Evolutionary conservation across 2,888 invertebrate species (phyloP), one percentile per base, ranked within the genome.

Genomic region (Anodontia alba): DNA sequence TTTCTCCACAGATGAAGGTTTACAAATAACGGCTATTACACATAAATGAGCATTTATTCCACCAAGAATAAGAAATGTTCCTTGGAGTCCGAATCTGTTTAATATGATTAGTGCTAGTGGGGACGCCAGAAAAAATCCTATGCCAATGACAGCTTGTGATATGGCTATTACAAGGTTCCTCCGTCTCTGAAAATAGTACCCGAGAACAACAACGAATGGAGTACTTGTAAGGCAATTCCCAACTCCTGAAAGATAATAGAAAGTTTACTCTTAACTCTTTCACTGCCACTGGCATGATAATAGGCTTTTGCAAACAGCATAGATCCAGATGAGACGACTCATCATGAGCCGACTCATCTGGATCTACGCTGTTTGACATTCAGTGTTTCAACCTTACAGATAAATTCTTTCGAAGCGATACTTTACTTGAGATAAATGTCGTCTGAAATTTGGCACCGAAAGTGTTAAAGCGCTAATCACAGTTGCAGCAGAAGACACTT

Each of bases 231-330:
- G 62, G 15, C 83, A 73, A 62, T 86, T 86, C 12, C 84, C 87
- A n/a, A 83, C 76, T 17, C 88, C 88, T 88, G 81, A 42, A 88
- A 86, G n/a, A n/a, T n/a, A n/a, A n/a, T n/a, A n/a, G n/a, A n/a
- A n/a, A n/a, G n/a, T n/a, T n/a, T n/a, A n/a, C n/a, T n/a, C n/a
- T n/a, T n/a, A n/a, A n/a, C n/a, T n/a, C n/a, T n/a, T n/a, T n/a
- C n/a, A n/a, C n/a, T n/a, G n/a, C n/a, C n/a, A n/a, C n/a, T n/a
- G n/a, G n/a, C n/a, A n/a, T n/a, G n/a, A n/a, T n/a, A n/a, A n/a
- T n/a, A n/a, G n/a, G n/a, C n/a, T n/a, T n/a, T n/a, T n/a, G n/a
- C n/a, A n/a, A n/a, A n/a, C n/a, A n/a, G n/a, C n/a, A n/a, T n/a
- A n/a, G n/a, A n/a, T n/a, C n/a, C n/a, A n/a, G n/a, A n/a, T n/a